Evolutionary conservation across 2,888 invertebrate species (phyloP), one percentile per base, ranked within the genome.

Genomic region (Trimorus sp.): DNA sequence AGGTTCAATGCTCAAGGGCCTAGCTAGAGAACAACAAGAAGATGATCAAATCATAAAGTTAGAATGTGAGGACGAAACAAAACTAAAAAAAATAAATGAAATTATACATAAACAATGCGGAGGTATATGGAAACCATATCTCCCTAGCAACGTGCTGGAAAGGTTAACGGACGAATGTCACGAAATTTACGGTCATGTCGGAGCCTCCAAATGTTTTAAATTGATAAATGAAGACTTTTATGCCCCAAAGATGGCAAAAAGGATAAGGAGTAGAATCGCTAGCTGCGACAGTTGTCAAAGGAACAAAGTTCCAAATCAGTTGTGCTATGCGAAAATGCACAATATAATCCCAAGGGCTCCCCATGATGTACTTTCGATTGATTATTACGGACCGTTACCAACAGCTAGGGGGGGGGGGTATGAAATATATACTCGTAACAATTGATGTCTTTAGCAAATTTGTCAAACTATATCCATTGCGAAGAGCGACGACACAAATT

Each of bases 361-460:
- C 0, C 14, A 58, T 9, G 75, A 84, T 0, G 14, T 85, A 0
- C 5, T 80, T n/a, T n/a, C n/a, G n/a, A n/a, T n/a, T n/a, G n/a
- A n/a, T n/a, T n/a, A n/a, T n/a, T n/a, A n/a, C n/a, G 54, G 66
- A 11, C 84, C 82, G 1, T 16, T 83, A 0, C 85, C 83, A 0
- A 53, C 56, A 0, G 49, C 59, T 0, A 38, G 14, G 14, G 63
- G 45, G 0, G 82, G 83, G 7, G 51, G n/a, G n/a, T n/a, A n/a
- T 69, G 7, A 74, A 66, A 45, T 74, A 68, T 14, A 59, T 83
- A 3, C 49, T 84, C 6, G 84, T 81, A 0, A 70, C 81, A 0
- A 53, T 84, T 0, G 85, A 86, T 59, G 81, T 38, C 38, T 48
- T 48, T 48, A n/a, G n/a, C n/a, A n/a, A n/a, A n/a, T n/a, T n/a